Conservation (phyloP, 2,113 vertebrate genomes). For the Pelecanus crispus region DNA sequence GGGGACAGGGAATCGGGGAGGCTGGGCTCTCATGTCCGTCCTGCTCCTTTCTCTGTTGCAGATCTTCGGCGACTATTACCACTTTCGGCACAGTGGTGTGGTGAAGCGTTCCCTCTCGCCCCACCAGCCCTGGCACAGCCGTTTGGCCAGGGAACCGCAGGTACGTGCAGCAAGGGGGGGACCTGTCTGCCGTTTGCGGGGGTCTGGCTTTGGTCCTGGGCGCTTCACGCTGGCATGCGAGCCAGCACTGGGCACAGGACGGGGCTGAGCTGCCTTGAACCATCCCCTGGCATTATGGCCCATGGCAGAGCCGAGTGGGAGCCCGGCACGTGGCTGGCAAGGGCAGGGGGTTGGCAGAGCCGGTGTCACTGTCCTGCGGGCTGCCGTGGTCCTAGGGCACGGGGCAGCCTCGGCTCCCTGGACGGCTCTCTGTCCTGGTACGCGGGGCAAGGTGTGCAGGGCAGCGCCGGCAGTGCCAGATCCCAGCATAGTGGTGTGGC, state of each 20-base stretch:
- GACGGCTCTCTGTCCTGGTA: background rate
- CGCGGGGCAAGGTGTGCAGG: accelerated
- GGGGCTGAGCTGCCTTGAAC: background rate
- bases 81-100: conserved; percentile 85
- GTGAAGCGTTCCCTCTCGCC: conserved; percentile 86
- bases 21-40: accelerated
- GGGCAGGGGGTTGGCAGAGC: background rate
- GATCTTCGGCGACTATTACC: conserved; percentile 93
- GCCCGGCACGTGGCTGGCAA: accelerated
- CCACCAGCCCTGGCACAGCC: conserved; percentile 80
- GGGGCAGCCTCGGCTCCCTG: background rate
- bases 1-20: accelerated
- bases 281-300: background rate
- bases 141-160: conserved; percentile 82
- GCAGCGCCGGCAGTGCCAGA: background rate
- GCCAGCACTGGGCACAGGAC: background rate
- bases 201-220: background rate
- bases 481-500: accelerated
- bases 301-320: background rate
- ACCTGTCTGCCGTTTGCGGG: background rate
- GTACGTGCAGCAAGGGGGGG: conserved; percentile 55
- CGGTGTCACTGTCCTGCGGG: accelerated
- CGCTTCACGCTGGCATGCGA: accelerated
- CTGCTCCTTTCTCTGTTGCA: conserved; percentile 49
- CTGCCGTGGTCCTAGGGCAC: accelerated